Evolutionary conservation across 2,113 vertebrate species (phyloP).

Genomic region (Passer domesticus): DNA sequence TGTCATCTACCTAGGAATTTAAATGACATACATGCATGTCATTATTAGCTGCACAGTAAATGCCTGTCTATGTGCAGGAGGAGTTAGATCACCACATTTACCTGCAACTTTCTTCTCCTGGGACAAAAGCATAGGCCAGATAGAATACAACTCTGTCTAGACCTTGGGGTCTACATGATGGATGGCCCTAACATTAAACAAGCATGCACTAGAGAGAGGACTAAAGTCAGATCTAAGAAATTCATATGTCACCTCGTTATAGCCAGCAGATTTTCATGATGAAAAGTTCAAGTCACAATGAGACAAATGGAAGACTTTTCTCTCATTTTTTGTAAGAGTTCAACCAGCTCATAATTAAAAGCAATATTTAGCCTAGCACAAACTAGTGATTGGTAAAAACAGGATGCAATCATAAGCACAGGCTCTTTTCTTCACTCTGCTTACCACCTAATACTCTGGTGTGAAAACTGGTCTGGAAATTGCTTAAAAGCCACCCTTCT

Average conservation of each 20-base stretch:
- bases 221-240: constrained; percentile 7
- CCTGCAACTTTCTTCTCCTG: background rate
- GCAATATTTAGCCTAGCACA: background rate
- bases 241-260: constrained; percentile 16
- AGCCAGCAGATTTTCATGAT: background rate
- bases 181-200: background rate
- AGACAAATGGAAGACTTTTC: background rate
- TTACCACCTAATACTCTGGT: background rate
- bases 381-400: background rate
- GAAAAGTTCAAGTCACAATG: constrained; percentile 24
- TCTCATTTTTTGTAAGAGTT: background rate
- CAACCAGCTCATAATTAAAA: background rate
- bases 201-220: background rate
- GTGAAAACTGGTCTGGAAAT: constrained; percentile 30
- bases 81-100: background rate
- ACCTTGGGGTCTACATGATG: background rate
- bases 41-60: background rate
- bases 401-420: background rate
- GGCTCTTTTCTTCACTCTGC: background rate
- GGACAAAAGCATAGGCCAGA: constrained; percentile 10
- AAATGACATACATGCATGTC: fast-evolving
- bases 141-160: background rate
- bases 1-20: background rate
- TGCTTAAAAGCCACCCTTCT: background rate
- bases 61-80: background rate